Conservation (phyloP, 2,888 invertebrate genomes). For the Drosophila testacea region DNA sequence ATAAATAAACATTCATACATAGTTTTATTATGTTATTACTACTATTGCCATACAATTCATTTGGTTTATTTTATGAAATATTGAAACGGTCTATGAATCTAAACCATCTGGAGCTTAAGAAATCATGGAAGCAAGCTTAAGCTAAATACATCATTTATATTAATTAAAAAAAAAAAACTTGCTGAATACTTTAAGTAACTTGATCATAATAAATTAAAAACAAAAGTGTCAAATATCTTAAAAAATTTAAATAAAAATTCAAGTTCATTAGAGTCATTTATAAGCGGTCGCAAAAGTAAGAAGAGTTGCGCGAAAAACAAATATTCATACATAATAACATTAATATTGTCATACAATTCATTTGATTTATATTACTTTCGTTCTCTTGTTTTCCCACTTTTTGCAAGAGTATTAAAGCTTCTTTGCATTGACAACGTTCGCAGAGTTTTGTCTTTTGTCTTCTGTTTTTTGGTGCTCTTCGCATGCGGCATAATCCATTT, state of each 20-base stretch:
- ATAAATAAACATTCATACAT: no score
- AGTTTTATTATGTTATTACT: no score
- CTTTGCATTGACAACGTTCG: conserved; percentile 17
- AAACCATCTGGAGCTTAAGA: no score
- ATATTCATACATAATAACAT: conserved; percentile 2
- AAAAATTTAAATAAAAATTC: neutral
- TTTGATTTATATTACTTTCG: conserved; percentile 12
- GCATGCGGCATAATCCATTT: conserved; percentile 74
- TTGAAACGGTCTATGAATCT: no score
- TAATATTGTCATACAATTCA: conserved; percentile 1
- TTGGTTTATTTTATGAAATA: no score
- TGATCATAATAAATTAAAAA: no score
- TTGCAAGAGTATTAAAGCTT: conserved; percentile 48
- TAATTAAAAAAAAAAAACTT: no score
- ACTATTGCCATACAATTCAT: no score
- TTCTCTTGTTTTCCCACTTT: neutral
- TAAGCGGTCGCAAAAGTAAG: neutral
- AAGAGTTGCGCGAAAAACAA: neutral
- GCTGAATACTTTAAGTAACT: no score
- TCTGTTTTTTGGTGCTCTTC: conserved; percentile 9
- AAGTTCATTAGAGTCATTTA: neutral
- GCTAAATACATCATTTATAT: no score
- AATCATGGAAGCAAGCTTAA: no score
- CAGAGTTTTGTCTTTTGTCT: conserved; percentile 29
- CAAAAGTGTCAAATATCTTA: no score